Evolutionary conservation across 1,140 invertebrate species (phyloP).

Genomic region (Hormaphis cornu): DNA sequence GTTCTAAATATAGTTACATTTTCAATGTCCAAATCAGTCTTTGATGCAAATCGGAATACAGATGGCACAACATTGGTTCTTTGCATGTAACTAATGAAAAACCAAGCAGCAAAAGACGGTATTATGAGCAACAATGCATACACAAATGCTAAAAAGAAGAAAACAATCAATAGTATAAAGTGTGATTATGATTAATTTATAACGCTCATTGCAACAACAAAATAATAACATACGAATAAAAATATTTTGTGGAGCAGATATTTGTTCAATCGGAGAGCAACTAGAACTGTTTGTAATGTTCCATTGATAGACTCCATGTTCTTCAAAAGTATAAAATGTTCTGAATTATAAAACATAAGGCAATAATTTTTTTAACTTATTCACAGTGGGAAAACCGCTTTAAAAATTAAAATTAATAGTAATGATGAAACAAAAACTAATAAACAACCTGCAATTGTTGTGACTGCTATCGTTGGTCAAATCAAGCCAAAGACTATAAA

Average conservation of each 20-base stretch:
- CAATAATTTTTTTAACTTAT: too few species aligned
- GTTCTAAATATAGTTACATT: constrained; percentile 7
- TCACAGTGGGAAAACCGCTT: too few species aligned
- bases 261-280: constrained; percentile 13
- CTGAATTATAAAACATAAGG: not conserved
- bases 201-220: not conserved
- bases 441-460: constrained; percentile 10
- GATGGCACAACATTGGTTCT: constrained; percentile 22
- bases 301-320: constrained; percentile 31
- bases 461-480: constrained; percentile 3
- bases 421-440: not conserved
- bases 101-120: constrained; percentile 9
- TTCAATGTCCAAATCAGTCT: constrained; percentile 27
- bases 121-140: constrained; percentile 10
- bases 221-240: constrained; percentile 8
- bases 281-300: constrained; percentile 19
- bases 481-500: constrained; percentile 20
- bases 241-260: constrained; percentile 2
- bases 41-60: constrained; percentile 24
- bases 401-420: not conserved
- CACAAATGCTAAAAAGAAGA: not conserved
- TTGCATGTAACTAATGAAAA: constrained; percentile 13
- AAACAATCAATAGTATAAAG: not conserved
- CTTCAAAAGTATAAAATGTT: constrained; percentile 22
- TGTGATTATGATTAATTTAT: not conserved